These are phyloP conservation scores for Arvicola amphibius DNA, from an alignment of 2,797 vertebrate species.

Conservation along the genomic window DNA sequence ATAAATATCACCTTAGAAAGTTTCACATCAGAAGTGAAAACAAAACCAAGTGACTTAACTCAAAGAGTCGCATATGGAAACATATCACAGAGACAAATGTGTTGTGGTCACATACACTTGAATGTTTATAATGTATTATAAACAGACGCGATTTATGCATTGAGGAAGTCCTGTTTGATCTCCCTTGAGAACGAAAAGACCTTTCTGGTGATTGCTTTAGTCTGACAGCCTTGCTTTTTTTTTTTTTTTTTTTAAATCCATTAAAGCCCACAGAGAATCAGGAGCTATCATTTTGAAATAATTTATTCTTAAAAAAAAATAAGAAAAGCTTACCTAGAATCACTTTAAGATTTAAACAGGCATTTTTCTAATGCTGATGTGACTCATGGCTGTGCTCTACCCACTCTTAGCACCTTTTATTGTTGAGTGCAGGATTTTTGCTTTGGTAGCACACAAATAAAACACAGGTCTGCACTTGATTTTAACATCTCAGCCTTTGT, in stretches of 20 bases:
- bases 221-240: conserved; percentile 41
- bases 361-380: not conserved
- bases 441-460: not conserved
- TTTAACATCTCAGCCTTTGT: not conserved
- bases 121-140: conserved; percentile 81
- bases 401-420: not conserved
- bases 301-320: conserved; percentile 59
- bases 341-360: not conserved
- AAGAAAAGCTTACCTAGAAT: not conserved
- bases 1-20: conserved; percentile 60
- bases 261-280: conserved; percentile 40
- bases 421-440: conserved; percentile 7
- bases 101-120: conserved; percentile 70
- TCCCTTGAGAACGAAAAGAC: conserved; percentile 67
- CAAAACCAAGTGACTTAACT: conserved; percentile 77
- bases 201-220: conserved; percentile 76
- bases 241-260: conserved; percentile 47
- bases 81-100: conserved; percentile 68
- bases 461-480: not conserved
- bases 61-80: not conserved
- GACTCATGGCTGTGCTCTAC: not conserved
- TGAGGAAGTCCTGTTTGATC: conserved; percentile 80
- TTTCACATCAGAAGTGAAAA: conserved; percentile 79
- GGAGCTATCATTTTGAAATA: conserved; percentile 44
- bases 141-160: conserved; percentile 80